Percentiles rank a stretch among this genome's conserved stretches.
Evolutionary conservation across 2,797 vertebrate genomes (phyloP).

Genomic region (Dendrocincla fuliginosa): DNA sequence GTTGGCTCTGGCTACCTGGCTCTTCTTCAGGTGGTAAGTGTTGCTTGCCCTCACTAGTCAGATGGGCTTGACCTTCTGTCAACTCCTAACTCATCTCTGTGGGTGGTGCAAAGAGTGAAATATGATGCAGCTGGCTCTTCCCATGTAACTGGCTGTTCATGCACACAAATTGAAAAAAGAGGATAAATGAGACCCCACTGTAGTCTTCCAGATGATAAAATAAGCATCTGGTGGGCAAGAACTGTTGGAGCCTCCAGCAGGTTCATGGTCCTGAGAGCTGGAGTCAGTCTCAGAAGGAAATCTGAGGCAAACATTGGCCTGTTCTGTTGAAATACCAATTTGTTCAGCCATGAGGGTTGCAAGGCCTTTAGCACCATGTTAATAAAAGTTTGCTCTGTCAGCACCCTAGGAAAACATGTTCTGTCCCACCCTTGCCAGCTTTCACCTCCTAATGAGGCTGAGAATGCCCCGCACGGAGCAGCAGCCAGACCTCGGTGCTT

Average conservation of each 20-base stretch:
- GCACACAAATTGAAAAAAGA: neutral
- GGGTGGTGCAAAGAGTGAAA: neutral
- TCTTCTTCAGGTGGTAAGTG: slow-evolving; percentile 95
- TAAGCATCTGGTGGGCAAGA: neutral
- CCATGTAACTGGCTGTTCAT: neutral
- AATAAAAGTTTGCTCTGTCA: neutral
- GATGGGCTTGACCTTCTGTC: neutral
- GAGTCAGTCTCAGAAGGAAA: neutral
- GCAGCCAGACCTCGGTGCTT: neutral
- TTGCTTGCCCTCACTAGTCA: neutral
- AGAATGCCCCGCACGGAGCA: neutral
- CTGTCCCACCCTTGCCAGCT: neutral
- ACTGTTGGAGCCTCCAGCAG: neutral
- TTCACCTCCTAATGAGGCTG: neutral
- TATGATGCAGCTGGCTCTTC: neutral
- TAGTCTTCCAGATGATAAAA: neutral
- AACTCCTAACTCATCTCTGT: neutral
- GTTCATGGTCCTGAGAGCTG: neutral
- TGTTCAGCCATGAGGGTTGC: neutral
- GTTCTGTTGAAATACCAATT: neutral
- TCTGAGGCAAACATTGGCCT: neutral
- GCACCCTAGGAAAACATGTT: neutral
- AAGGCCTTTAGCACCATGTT: neutral
- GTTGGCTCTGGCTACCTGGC: slow-evolving; percentile 95
- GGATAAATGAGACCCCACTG: neutral